Evolutionary conservation across 92 coral and sea anemone species (phyloP).

Genomic region (Virgularia gustaviana): DNA sequence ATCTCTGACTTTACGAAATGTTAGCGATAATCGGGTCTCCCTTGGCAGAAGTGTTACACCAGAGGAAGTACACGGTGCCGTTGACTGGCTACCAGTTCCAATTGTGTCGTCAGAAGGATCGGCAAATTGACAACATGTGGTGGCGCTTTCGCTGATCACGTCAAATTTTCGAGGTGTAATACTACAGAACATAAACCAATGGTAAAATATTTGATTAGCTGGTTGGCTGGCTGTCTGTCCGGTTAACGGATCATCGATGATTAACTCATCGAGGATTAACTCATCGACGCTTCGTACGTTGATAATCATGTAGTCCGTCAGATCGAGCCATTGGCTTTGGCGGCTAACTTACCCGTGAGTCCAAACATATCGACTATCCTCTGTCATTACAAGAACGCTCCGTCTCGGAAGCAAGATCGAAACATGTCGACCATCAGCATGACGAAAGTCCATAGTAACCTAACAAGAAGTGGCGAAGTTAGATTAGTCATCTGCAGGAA

Average conservation of each 20-base stretch:
- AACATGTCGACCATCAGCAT: slow-evolving; percentile 79
- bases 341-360: slow-evolving; percentile 95
- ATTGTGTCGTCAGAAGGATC: background rate
- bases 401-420: slow-evolving; percentile 74
- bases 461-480: background rate
- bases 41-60: slow-evolving; percentile 79
- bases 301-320: too few species aligned
- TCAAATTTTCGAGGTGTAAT: slow-evolving; percentile 96
- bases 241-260: too few species aligned
- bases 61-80: slow-evolving; percentile 13
- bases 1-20: slow-evolving; percentile 82
- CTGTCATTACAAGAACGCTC: slow-evolving; percentile 89
- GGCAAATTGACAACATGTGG: slow-evolving; percentile 2
- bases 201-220: too few species aligned
- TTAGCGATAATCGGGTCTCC: slow-evolving; percentile 72
- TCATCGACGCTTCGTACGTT: too few species aligned
- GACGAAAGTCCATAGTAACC: slow-evolving; percentile 96
- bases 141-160: slow-evolving; percentile 41
- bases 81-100: background rate
- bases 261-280: too few species aligned
- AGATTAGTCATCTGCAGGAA: background rate
- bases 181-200: slow-evolving; percentile 38
- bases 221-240: too few species aligned
- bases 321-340: too few species aligned
- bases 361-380: slow-evolving; percentile 91